Evolutionary conservation across 2,113 vertebrate species (phyloP).

Genomic region (Sigmodon hispidus): DNA sequence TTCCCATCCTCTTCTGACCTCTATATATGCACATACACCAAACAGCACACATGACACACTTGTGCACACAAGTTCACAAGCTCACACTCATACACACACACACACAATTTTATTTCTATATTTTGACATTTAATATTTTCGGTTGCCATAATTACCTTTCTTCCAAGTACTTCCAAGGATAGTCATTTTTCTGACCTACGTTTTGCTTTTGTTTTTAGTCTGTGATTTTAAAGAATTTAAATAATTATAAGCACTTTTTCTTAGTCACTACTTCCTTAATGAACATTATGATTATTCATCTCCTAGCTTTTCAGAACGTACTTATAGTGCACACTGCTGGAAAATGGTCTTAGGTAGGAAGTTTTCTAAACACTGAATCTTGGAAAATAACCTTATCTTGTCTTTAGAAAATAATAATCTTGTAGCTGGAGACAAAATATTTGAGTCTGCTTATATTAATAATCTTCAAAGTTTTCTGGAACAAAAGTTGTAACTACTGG

Average conservation of each 20-base stretch:
- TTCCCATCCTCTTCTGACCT: neutral
- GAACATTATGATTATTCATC: constrained; percentile 53
- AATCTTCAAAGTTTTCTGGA: neutral
- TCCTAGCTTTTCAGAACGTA: constrained; percentile 37
- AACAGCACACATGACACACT: neutral
- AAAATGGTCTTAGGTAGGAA: constrained; percentile 45
- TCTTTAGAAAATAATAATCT: constrained; percentile 37
- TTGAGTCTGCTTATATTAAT: neutral
- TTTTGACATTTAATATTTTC: constrained; percentile 8
- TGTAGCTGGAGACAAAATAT: neutral
- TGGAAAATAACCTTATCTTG: neutral
- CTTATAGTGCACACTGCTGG: neutral
- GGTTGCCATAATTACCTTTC: constrained; percentile 22
- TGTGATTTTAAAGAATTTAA: constrained; percentile 32
- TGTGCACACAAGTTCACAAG: no score
- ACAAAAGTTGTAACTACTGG: neutral
- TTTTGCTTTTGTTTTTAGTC: constrained; percentile 50
- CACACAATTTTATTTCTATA: neutral
- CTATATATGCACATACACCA: neutral
- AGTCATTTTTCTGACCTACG: constrained; percentile 42
- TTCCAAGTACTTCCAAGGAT: constrained; percentile 8
- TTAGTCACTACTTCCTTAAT: constrained; percentile 44
- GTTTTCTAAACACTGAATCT: constrained; percentile 33
- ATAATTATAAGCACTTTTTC: constrained; percentile 44
- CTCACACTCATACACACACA: neutral